Evolutionary conservation across 2,797 vertebrate genomes (phyloP).

Genomic region (Fistularia commersonii): DNA sequence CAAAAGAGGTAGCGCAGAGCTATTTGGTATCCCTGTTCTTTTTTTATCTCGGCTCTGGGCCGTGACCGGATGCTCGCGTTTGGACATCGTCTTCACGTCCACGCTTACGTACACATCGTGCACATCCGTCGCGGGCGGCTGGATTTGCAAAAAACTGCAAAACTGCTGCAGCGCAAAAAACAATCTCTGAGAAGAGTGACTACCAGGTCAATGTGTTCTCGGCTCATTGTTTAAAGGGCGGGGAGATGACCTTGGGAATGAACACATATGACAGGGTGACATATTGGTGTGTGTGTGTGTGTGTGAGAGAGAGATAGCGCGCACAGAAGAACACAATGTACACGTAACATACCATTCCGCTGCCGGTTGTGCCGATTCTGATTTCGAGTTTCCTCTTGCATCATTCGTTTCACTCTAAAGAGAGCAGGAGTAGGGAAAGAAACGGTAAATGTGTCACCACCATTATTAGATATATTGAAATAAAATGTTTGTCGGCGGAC

Average conservation of each 20-base stretch:
- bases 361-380: constrained; percentile 71
- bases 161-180: constrained; percentile 33
- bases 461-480: too few species aligned
- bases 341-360: constrained; percentile 84
- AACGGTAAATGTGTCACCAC: too few species aligned
- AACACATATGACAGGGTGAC: constrained; percentile 1
- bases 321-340: neutral
- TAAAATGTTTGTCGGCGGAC: too few species aligned
- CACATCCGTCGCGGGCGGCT: too few species aligned
- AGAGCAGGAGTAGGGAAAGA: constrained; percentile 10
- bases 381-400: constrained; percentile 70
- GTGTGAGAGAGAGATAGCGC: neutral
- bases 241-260: constrained; percentile 23
- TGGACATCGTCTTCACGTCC: constrained; percentile 61
- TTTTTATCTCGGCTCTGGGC: constrained; percentile 36
- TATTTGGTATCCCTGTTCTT: constrained; percentile 46
- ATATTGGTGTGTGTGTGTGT: neutral
- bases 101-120: constrained; percentile 62
- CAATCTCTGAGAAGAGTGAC: constrained; percentile 43
- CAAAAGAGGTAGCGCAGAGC: neutral
- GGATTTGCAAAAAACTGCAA: too few species aligned
- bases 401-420: constrained; percentile 84
- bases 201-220: constrained; percentile 23
- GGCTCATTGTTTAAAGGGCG: constrained; percentile 46
- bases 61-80: constrained; percentile 36